phyloP scores from a whole-genome alignment of 2,888 invertebrate genomes.

The Synergus laeviventris region DNA sequence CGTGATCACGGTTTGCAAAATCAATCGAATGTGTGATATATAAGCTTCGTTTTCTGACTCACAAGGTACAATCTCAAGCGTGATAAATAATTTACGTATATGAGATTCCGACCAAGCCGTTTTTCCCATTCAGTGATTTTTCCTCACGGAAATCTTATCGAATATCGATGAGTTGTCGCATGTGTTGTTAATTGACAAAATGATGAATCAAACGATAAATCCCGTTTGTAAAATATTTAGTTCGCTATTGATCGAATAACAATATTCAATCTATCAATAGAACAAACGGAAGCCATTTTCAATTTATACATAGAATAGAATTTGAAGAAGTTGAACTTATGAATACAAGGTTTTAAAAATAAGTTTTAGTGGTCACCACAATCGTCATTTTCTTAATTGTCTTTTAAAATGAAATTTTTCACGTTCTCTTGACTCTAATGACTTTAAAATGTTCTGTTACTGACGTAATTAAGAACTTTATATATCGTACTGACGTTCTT shows the following conservation, averaged over 20 bases:
- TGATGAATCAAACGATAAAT: background rate
- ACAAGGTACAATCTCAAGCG: constrained; percentile 1
- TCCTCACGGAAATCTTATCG: background rate
- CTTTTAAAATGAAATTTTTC: background rate
- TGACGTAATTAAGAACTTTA: constrained; percentile 10
- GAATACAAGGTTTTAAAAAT: background rate
- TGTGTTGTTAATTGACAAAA: background rate
- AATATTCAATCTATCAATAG: background rate
- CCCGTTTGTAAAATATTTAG: background rate
- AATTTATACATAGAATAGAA: background rate
- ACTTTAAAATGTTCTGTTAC: constrained; percentile 10
- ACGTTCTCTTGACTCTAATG: background rate
- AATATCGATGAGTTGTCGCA: background rate
- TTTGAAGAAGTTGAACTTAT: background rate
- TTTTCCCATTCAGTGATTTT: background rate
- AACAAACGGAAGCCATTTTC: background rate
- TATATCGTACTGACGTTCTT: background rate
- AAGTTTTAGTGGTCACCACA: too few species aligned
- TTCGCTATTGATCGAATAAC: background rate
- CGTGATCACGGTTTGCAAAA: constrained; percentile 31
- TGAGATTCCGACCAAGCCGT: background rate
- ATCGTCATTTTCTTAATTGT: background rate
- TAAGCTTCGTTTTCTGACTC: constrained; percentile 2
- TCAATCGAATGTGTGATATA: constrained; percentile 9
- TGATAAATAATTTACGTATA: background rate